Conservation (phyloP, 2,113 vertebrate genomes). For the Elaphurus davidianus region DNA sequence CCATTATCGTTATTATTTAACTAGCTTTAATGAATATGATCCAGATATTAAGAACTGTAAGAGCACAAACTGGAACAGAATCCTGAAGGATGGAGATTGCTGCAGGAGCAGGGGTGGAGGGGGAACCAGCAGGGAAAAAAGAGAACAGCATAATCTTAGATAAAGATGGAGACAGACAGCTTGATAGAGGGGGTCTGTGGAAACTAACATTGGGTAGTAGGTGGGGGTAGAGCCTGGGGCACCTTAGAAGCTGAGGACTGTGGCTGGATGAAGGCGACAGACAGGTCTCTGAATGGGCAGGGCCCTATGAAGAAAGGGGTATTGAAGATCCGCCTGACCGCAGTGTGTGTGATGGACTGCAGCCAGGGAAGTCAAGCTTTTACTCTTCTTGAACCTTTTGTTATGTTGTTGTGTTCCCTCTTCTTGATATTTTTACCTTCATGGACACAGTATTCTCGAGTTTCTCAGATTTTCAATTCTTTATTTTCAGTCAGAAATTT, state of each 20-base stretch:
- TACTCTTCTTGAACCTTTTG: neutral
- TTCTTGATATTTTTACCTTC: neutral
- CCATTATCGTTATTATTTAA: slow-evolving; percentile 16
- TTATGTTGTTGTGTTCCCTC: neutral
- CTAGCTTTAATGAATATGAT: neutral
- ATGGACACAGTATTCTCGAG: neutral
- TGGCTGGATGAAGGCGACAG: neutral
- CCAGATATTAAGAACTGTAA: neutral
- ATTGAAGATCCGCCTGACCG: neutral
- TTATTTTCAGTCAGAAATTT: slow-evolving; percentile 13
- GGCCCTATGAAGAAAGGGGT: neutral
- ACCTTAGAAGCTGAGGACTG: neutral
- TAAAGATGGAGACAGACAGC: neutral
- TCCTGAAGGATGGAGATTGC: neutral
- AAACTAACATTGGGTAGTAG: neutral
- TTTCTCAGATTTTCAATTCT: neutral
- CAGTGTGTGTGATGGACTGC: neutral
- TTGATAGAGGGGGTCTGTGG: neutral
- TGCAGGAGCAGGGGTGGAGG: neutral
- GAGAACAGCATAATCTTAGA: neutral
- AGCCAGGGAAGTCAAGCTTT: neutral
- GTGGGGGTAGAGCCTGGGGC: neutral
- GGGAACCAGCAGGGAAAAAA: neutral
- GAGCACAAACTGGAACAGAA: neutral
- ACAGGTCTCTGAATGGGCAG: neutral